Evolutionary conservation across 2,797 vertebrate genomes (phyloP), one percentile per base, ranked within the genome.

Genomic region (Eulemur coronatus): DNA sequence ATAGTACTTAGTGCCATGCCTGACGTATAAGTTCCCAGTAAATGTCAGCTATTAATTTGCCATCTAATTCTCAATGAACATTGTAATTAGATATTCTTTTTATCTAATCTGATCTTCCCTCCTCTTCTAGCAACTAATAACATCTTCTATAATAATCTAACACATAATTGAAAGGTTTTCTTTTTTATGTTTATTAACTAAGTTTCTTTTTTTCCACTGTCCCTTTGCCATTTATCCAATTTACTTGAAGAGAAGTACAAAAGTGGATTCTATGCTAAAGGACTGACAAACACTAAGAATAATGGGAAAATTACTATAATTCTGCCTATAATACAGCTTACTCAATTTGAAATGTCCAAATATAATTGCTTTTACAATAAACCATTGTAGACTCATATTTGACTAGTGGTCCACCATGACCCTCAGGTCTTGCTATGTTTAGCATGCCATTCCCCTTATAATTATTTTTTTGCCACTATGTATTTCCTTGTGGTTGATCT

Each of bases 291-390:
- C 57, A 50, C n/a, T 79, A 33, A 91, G 13, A 41, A 89, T 80
- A 93, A 95, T 46, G 33, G 28, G 76, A 91, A 95, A 94, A 80
- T 84, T 72, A 67, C 76, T 80, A 22, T 89, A 86, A 89, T 84
- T 87, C 86, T 90, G 75, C 38, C 18, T 84, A n/a, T 17, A 48
- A 81, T 43, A 61, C 55, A 88, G 76, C 48, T 94, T 65, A 61
- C 7, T 82, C 57, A 17, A 55, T 75, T 50, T 72, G 52, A 94
- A 95, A 87, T 43, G 13, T 67, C 33, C 84, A 96, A 92, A 69
- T 43, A 86, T 86, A 91, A 84, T 48, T 61, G 24, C 22, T 94
- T 96, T 95, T 85, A 79, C 35, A 84, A 50, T 70, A 76, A 96
- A 30, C 4, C 33, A 67, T 12, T 73, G 48, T 67, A 69, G 69